phyloP scores from a whole-genome alignment of 2,888 invertebrate genomes.

The Mallateleia sp. region DNA sequence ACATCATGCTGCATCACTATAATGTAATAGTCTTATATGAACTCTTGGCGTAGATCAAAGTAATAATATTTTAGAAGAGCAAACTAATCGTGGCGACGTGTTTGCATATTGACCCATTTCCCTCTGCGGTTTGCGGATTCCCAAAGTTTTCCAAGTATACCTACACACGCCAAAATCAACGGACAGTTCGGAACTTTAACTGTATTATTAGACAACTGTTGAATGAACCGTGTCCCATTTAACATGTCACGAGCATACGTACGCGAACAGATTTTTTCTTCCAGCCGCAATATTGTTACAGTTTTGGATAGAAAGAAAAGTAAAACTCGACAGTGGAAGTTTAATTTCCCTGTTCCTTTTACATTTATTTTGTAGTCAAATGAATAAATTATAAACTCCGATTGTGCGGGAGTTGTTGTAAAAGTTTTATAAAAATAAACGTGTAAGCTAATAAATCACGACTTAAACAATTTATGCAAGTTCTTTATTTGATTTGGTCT shows the following conservation, averaged over 20 bases:
- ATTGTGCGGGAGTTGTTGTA: neutral
- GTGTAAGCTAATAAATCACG: neutral
- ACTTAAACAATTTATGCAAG: neutral
- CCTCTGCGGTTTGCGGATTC: constrained; percentile 75
- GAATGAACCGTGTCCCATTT: constrained; percentile 75
- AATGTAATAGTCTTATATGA: constrained; percentile 58
- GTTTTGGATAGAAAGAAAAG: constrained; percentile 19
- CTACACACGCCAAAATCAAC: constrained; percentile 70
- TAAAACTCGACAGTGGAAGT: constrained; percentile 26
- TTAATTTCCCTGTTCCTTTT: constrained; percentile 40
- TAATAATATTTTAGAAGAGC: constrained; percentile 68
- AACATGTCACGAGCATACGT: constrained; percentile 72
- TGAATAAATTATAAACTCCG: constrained; percentile 21
- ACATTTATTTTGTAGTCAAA: constrained; percentile 15
- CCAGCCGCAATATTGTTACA: constrained; percentile 26
- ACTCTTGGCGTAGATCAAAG: constrained; percentile 58
- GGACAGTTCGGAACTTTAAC: constrained; percentile 76
- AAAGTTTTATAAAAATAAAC: constrained; percentile 12
- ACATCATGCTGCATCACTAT: constrained; percentile 19
- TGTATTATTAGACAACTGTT: constrained; percentile 79
- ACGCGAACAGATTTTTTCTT: constrained; percentile 40
- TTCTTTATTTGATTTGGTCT: no score
- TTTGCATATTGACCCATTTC: constrained; percentile 78
- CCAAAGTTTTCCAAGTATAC: constrained; percentile 76
- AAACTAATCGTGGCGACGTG: constrained; percentile 73